Percentiles rank a stretch among this genome's conserved stretches.
Conservation (phyloP, 2,888 invertebrate genomes). For the Epinotia bilunana region DNA sequence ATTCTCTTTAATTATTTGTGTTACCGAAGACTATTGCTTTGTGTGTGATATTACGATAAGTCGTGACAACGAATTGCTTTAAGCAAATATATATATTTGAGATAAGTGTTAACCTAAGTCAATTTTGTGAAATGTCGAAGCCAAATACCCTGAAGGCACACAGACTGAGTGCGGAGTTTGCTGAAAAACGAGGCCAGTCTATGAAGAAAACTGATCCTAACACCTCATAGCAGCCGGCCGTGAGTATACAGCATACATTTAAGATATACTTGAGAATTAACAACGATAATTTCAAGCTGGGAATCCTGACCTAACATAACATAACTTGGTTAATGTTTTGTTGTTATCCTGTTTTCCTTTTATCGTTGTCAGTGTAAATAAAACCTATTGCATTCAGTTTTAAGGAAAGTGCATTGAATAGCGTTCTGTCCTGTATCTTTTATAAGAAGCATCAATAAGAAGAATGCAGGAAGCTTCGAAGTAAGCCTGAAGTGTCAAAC, state of each 20-base stretch:
- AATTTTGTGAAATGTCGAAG: slow-evolving; percentile 74
- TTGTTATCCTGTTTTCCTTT: slow-evolving; percentile 23
- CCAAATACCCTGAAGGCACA: slow-evolving; percentile 80
- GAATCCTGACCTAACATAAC: slow-evolving; percentile 36
- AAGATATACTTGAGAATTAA: slow-evolving; percentile 1
- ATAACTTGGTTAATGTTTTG: slow-evolving; percentile 29
- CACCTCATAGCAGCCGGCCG: slow-evolving; percentile 81
- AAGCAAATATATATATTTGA: slow-evolving; percentile 54
- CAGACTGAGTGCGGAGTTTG: slow-evolving; percentile 80
- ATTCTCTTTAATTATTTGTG: slow-evolving; percentile 80
- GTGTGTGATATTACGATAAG: slow-evolving; percentile 51
- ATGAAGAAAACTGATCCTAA: slow-evolving; percentile 76
- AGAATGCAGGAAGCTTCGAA: background rate
- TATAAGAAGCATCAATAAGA: background rate
- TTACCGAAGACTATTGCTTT: slow-evolving; percentile 65
- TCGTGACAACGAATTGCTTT: slow-evolving; percentile 48
- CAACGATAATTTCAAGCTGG: background rate
- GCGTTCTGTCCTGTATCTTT: background rate
- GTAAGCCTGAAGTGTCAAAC: background rate
- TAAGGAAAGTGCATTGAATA: background rate
- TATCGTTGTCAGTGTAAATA: background rate
- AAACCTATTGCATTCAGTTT: background rate
- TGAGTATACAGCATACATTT: slow-evolving; percentile 59
- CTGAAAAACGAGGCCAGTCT: slow-evolving; percentile 74
- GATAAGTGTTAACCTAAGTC: slow-evolving; percentile 57